A percentile compares a stretch with the other conserved stretches of the same genome.
Conservation (phyloP, 2,888 invertebrate species). For the Luffia ferchaultella region DNA sequence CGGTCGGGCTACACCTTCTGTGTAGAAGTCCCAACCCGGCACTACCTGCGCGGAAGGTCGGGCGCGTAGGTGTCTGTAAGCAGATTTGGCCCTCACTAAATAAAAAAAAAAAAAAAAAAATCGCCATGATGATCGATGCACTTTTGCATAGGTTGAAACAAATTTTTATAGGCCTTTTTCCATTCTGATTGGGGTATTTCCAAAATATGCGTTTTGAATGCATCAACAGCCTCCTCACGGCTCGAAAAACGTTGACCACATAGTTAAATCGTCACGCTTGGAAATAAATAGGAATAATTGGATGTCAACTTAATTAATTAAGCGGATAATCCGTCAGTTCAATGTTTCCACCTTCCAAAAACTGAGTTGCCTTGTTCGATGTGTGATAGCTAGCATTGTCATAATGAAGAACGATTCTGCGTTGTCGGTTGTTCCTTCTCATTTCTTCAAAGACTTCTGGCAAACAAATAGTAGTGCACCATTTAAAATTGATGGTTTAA, state of each 20-base stretch:
- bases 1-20: too few species aligned
- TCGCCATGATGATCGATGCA: not conserved
- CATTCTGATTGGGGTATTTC: slow-evolving; percentile 12
- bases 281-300: slow-evolving; percentile 12
- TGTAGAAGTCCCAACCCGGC: too few species aligned
- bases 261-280: slow-evolving; percentile 12
- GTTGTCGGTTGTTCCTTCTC: slow-evolving; percentile 5
- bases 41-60: too few species aligned
- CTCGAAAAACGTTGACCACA: slow-evolving; percentile 13
- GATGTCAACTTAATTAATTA: slow-evolving; percentile 9
- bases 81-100: too few species aligned
- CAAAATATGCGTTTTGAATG: slow-evolving; percentile 14
- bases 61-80: too few species aligned
- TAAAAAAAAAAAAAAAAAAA: too few species aligned
- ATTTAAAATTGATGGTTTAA: slow-evolving; percentile 20
- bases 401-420: slow-evolving; percentile 12
- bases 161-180: slow-evolving; percentile 13
- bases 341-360: slow-evolving; percentile 8
- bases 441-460: slow-evolving; percentile 15
- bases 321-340: slow-evolving; percentile 10
- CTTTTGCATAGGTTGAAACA: not conserved
- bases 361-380: slow-evolving; percentile 12
- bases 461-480: slow-evolving; percentile 21
- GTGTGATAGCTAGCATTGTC: slow-evolving; percentile 15
- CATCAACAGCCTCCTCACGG: slow-evolving; percentile 13